Evolutionary conservation across 2,113 vertebrate genomes (phyloP).

Genomic region (Lota lota): DNA sequence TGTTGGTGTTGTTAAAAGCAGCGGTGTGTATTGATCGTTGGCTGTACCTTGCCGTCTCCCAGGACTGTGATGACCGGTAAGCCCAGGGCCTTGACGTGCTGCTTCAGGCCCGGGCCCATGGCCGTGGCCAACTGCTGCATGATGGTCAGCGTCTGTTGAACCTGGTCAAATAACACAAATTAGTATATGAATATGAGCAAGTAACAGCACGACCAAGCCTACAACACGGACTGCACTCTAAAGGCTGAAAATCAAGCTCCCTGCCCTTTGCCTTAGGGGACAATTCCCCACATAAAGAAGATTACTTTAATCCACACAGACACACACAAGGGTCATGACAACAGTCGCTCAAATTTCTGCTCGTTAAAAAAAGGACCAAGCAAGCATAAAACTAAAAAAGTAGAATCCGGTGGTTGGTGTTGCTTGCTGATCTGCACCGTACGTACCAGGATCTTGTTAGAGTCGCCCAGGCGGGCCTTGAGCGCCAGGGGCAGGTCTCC

Average conservation of each 20-base stretch:
- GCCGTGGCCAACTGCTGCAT: slow-evolving; percentile 84
- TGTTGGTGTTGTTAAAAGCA: too few species aligned
- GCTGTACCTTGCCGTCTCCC: slow-evolving; percentile 85
- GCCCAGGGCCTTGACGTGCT: slow-evolving; percentile 82
- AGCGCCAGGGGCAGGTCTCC: slow-evolving; percentile 84
- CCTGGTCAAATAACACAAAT: slow-evolving; percentile 59
- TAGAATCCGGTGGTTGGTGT: neutral
- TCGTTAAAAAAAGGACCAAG: too few species aligned
- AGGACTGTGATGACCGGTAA: slow-evolving; percentile 83
- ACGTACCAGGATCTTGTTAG: slow-evolving; percentile 88
- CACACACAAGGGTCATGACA: too few species aligned
- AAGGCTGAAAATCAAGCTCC: too few species aligned
- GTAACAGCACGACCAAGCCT: neutral
- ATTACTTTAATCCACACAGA: too few species aligned
- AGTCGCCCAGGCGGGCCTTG: slow-evolving; percentile 85
- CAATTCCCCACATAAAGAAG: too few species aligned
- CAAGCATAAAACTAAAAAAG: too few species aligned
- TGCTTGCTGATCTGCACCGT: neutral
- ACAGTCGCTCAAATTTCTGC: neutral
- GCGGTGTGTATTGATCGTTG: too few species aligned
- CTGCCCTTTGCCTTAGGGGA: too few species aligned
- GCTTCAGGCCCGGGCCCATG: slow-evolving; percentile 83
- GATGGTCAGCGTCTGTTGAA: slow-evolving; percentile 83
- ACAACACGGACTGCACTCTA: too few species aligned
- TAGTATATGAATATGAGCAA: neutral